Evolutionary conservation across 92 coral and sea anemone species (phyloP).

Genomic region (Porites rus): DNA sequence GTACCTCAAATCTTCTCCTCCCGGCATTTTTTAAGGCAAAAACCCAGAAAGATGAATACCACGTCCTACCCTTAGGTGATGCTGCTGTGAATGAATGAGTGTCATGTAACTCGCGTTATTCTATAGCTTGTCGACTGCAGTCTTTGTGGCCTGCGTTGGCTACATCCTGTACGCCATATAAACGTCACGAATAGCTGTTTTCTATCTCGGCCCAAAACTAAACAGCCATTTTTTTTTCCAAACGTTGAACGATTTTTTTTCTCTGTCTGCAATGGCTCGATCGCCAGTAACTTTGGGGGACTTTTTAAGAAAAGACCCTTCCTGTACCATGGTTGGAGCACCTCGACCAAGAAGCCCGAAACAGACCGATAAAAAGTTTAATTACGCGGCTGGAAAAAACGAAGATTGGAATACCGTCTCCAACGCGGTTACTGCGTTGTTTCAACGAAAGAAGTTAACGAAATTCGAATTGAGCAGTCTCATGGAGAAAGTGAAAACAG

Average conservation of each 20-base stretch:
- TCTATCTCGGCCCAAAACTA: too few relatives aligned
- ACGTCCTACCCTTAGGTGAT: neutral
- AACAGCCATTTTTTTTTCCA: too few relatives aligned
- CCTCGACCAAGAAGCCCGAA: slow-evolving; percentile 87
- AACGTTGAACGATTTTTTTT: neutral
- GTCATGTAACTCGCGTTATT: too few relatives aligned
- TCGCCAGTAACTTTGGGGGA: slow-evolving; percentile 89
- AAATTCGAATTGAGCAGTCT: slow-evolving; percentile 79
- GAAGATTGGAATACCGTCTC: slow-evolving; percentile 91
- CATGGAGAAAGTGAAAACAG: slow-evolving; percentile 85
- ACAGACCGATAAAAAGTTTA: slow-evolving; percentile 74
- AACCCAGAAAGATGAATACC: neutral
- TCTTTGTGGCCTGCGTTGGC: neutral
- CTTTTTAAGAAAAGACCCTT: slow-evolving; percentile 76
- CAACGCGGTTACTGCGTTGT: slow-evolving; percentile 86
- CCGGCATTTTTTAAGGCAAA: slow-evolving; percentile 11
- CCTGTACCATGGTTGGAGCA: slow-evolving; percentile 65
- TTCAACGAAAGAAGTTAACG: slow-evolving; percentile 89
- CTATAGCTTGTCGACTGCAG: too few relatives aligned
- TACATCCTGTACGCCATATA: neutral
- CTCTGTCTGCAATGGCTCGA: slow-evolving; percentile 60
- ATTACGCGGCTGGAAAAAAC: slow-evolving; percentile 60
- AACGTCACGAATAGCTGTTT: neutral
- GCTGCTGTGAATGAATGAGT: too few relatives aligned
- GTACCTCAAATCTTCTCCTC: slow-evolving; percentile 18